Percentiles rank a stretch among this genome's conserved stretches.
phyloP scores from a whole-genome alignment of 30 jellyfish, hydroid and myxozoan species.

The Aurelia aurita region DNA sequence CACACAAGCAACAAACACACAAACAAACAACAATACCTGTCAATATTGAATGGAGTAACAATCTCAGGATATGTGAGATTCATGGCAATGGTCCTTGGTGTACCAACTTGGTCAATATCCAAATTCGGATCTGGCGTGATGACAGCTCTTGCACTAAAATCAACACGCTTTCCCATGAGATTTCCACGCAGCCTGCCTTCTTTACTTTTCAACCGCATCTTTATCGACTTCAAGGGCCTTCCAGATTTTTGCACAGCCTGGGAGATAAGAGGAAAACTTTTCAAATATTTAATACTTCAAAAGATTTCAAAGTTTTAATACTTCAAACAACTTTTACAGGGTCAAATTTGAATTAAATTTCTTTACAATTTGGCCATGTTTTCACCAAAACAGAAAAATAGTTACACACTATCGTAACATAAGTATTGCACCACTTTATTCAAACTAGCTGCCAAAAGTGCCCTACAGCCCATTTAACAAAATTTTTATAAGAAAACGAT shows the following conservation, averaged over 20 bases:
- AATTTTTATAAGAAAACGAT: too few species aligned
- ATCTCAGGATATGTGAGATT: slow-evolving; percentile 98
- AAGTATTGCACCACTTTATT: too few species aligned
- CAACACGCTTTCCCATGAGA: slow-evolving; percentile 99
- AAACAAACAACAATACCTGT: slow-evolving; percentile 51
- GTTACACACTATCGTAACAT: too few species aligned
- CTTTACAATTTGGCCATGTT: too few species aligned
- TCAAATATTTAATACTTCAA: too few species aligned
- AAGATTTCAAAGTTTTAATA: too few species aligned
- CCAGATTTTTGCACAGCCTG: slow-evolving; percentile 99
- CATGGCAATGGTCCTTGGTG: slow-evolving; percentile 99
- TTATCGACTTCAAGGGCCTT: slow-evolving; percentile 94
- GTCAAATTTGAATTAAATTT: too few species aligned
- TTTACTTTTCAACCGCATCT: slow-evolving; percentile 95
- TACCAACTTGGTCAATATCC: slow-evolving; percentile 99
- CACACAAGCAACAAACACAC: too few species aligned
- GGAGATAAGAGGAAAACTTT: neutral
- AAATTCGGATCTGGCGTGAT: slow-evolving; percentile 99
- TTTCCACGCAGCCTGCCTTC: slow-evolving; percentile 99
- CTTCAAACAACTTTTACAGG: too few species aligned
- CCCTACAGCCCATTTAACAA: too few species aligned
- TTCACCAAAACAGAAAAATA: too few species aligned
- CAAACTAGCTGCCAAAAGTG: too few species aligned
- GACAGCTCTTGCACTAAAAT: slow-evolving; percentile 99
- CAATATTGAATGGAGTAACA: slow-evolving; percentile 99